phyloP scores from a whole-genome alignment of 2,113 vertebrate genomes.

The Apus apus region DNA sequence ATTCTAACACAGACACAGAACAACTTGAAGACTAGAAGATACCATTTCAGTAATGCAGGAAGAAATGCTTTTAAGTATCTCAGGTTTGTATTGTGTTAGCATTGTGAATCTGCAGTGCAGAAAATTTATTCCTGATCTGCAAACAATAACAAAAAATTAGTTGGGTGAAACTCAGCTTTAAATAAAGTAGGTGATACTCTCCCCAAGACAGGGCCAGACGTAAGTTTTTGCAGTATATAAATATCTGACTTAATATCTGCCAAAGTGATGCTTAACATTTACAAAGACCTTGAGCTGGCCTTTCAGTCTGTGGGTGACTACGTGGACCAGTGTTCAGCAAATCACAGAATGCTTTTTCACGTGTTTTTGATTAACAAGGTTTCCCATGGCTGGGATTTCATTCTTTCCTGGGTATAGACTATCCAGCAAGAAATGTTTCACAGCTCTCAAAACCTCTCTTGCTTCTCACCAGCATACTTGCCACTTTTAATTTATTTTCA shows the following conservation, averaged over 20 bases:
- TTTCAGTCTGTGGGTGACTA: neutral
- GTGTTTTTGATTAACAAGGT: neutral
- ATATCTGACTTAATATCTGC: neutral
- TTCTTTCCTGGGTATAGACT: neutral
- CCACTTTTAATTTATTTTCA: neutral
- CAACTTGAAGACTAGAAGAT: conserved; percentile 28
- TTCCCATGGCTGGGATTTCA: neutral
- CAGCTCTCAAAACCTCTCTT: neutral
- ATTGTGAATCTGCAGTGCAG: neutral
- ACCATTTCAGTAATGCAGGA: neutral
- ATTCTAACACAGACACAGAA: neutral
- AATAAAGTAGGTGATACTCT: neutral
- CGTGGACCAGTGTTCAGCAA: neutral
- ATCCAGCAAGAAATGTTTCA: neutral
- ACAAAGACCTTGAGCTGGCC: neutral
- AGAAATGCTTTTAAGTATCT: neutral
- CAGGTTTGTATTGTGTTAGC: neutral
- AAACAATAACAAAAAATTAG: neutral
- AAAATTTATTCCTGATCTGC: neutral
- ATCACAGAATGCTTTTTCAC: neutral
- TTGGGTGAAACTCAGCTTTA: neutral
- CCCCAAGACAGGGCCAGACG: neutral
- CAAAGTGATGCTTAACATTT: neutral
- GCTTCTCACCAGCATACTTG: neutral
- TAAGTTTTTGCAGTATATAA: neutral